These are phyloP conservation scores for Agriotes lineatus DNA, from an alignment of 2,888 invertebrate genomes.

Conservation along the genomic window DNA sequence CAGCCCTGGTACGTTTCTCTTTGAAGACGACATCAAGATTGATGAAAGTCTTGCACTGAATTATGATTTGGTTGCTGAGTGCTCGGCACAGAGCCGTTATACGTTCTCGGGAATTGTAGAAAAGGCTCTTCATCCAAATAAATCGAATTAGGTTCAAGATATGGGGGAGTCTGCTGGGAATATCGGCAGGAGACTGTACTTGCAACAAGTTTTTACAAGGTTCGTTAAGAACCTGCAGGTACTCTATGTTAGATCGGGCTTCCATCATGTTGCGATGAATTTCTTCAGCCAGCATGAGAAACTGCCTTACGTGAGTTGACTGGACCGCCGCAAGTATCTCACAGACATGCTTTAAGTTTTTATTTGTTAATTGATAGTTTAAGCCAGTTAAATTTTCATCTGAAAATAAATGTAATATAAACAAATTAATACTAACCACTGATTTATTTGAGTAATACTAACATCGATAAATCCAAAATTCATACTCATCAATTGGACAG, in stretches of 20 bases:
- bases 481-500: constrained; percentile 81
- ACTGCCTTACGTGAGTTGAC: constrained; percentile 81
- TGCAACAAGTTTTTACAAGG: constrained; percentile 78
- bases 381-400: constrained; percentile 81
- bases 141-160: constrained; percentile 84
- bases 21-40: constrained; percentile 77
- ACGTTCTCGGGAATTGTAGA: constrained; percentile 77
- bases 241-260: constrained; percentile 86
- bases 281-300: constrained; percentile 74
- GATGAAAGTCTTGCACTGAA: constrained; percentile 78
- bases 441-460: constrained; percentile 61
- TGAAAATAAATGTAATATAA: too few species aligned
- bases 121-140: constrained; percentile 88
- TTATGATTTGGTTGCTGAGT: constrained; percentile 88
- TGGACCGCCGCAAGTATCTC: constrained; percentile 76
- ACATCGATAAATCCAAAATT: constrained; percentile 88
- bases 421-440: too few species aligned
- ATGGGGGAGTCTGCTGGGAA: constrained; percentile 75
- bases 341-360: constrained; percentile 74
- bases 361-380: constrained; percentile 75
- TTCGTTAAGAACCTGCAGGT: constrained; percentile 78
- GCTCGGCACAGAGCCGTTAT: constrained; percentile 79
- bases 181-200: constrained; percentile 74
- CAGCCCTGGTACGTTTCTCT: constrained; percentile 76
- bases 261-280: constrained; percentile 75